Conservation (phyloP, 2,888 invertebrate species). For the Apoda limacodes region DNA sequence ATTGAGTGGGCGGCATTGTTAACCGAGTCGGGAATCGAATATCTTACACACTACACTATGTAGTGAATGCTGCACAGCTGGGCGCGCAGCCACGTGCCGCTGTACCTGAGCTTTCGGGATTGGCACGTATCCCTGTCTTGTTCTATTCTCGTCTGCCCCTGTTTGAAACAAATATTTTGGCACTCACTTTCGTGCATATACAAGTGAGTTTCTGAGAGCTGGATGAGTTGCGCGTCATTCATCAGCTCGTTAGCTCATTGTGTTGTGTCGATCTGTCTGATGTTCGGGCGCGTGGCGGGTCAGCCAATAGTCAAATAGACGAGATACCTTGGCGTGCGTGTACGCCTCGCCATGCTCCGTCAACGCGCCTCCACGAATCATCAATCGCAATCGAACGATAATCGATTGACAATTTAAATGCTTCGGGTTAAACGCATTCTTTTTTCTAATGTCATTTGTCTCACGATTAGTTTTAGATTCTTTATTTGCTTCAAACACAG, state of each 20-base stretch:
- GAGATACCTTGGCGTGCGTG: slow-evolving; percentile 38
- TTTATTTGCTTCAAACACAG: too few species aligned
- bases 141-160: slow-evolving; percentile 60
- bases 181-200: slow-evolving; percentile 52
- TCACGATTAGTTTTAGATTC: too few species aligned
- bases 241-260: slow-evolving; percentile 62
- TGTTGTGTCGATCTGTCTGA: slow-evolving; percentile 51
- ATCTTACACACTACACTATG: too few species aligned
- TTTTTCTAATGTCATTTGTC: too few species aligned
- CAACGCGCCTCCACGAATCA: slow-evolving; percentile 52
- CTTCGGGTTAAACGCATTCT: too few species aligned
- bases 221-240: slow-evolving; percentile 57
- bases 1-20: too few species aligned
- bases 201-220: slow-evolving; percentile 26
- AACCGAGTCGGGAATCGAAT: too few species aligned
- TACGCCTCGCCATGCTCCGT: slow-evolving; percentile 35
- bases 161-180: slow-evolving; percentile 56
- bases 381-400: slow-evolving; percentile 60
- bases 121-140: slow-evolving; percentile 52
- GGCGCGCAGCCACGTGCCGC: slow-evolving; percentile 44
- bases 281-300: slow-evolving; percentile 35
- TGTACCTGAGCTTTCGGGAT: slow-evolving; percentile 41
- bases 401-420: too few species aligned
- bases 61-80: slow-evolving; percentile 29
- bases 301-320: slow-evolving; percentile 52